Percentiles rank a stretch among this genome's conserved stretches.
Evolutionary conservation across 2,113 vertebrate species (phyloP).

Genomic region (Crotophaga sulcirostris): DNA sequence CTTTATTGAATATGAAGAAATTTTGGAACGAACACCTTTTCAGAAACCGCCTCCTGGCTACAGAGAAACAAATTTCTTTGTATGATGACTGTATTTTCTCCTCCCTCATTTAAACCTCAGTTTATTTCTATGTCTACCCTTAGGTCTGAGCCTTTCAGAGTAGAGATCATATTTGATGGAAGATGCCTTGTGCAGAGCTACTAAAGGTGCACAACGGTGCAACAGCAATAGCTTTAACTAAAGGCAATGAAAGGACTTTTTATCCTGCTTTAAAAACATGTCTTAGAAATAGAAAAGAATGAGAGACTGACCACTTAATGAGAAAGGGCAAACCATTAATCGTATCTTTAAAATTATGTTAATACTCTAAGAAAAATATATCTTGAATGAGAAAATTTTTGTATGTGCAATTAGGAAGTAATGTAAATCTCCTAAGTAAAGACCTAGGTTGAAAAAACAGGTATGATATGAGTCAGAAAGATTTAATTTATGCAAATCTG

Average conservation of each 20-base stretch:
- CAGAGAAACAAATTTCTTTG: background rate
- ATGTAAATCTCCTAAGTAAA: background rate
- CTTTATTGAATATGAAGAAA: background rate
- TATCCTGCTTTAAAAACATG: background rate
- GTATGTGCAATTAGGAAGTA: background rate
- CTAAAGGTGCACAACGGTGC: background rate
- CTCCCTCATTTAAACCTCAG: background rate
- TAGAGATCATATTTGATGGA: background rate
- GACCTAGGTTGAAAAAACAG: background rate
- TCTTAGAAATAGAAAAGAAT: background rate
- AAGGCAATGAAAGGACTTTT: background rate
- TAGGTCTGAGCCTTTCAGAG: constrained; percentile 2
- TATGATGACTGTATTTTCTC: background rate
- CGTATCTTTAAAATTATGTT: background rate
- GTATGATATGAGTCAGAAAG: constrained; percentile 16
- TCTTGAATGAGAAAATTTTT: background rate
- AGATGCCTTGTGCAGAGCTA: background rate
- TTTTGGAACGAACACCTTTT: background rate
- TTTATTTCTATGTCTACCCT: constrained; percentile 44
- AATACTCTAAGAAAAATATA: background rate
- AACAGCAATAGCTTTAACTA: background rate
- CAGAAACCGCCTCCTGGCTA: background rate
- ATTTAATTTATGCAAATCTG: constrained; percentile 24
- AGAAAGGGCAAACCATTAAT: constrained; percentile 1
- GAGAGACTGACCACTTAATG: background rate